Evolutionary conservation across 92 coral and sea anemone species (phyloP).

Genomic region (Nematostella vectensis): DNA sequence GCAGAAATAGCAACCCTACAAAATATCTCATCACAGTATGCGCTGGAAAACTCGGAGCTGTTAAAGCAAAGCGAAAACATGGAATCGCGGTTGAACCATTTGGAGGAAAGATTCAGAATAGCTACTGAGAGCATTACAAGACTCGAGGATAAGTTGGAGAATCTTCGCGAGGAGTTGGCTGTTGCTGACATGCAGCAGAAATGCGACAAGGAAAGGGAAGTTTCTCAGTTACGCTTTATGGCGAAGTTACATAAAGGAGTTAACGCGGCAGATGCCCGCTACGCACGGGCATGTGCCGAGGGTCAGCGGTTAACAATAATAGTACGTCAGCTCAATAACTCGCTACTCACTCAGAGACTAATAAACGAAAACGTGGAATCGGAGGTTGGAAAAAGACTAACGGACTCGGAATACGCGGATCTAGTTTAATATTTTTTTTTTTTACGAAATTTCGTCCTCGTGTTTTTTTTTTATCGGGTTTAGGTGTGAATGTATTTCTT

Average conservation of each 20-base stretch:
- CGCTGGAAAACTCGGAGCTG: neutral
- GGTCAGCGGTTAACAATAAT: conserved; percentile 4
- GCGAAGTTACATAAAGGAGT: conserved; percentile 6
- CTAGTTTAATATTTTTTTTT: too few relatives aligned
- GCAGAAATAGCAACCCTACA: conserved; percentile 9
- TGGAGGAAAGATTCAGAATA: conserved; percentile 9
- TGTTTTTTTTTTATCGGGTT: too few relatives aligned
- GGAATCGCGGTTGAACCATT: neutral
- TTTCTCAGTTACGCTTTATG: conserved; percentile 6
- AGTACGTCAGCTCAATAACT: neutral
- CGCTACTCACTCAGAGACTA: neutral
- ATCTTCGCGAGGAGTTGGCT: neutral
- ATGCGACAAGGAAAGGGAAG: conserved; percentile 3
- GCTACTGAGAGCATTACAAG: conserved; percentile 4
- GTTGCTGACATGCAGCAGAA: conserved; percentile 14
- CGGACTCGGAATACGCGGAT: too few relatives aligned
- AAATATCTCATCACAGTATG: neutral
- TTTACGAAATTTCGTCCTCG: too few relatives aligned
- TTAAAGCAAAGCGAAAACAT: neutral
- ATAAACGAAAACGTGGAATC: too few relatives aligned
- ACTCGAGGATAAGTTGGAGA: conserved; percentile 3
- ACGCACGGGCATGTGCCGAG: neutral
- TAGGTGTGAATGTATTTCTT: too few relatives aligned
- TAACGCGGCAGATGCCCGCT: conserved; percentile 6
- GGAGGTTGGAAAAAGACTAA: too few relatives aligned